Base-by-base conservation (phyloP, 2,113 vertebrate genomes). In the Trinectes maculatus region DNA sequence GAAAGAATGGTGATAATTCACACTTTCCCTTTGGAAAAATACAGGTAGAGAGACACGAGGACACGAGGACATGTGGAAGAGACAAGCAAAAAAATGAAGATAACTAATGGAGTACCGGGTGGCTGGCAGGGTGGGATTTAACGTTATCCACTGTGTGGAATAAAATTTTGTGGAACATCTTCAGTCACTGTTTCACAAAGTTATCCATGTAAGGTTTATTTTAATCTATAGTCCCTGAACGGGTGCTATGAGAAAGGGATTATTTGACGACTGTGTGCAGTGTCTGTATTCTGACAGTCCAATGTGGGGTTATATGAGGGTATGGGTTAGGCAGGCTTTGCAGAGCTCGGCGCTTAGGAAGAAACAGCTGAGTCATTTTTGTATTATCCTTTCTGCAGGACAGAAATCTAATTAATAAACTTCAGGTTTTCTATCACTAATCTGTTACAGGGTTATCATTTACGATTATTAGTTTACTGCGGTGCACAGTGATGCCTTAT, bases 391-490 rank as follows among this genome's bases (percentile, higher is more conserved):
- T 75, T 72, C 43, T 64, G 29, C 44, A 77, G 60, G 62, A 56
- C 18, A 79, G 39, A 70, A 44, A 65, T 60, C 62, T 49, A 76
- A 64, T 68, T 62, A 75, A 52, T 86, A 80, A 84, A 79, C 59
- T 55, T 66, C 37, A 69, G 22, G 39, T 83, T 80, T 89, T 82
- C 81, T 71, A 75, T 89, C 63, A 28, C 77, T 85, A 60, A 85
- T 70, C 74, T 84, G 74, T 88, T 83, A 84, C 13, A 25, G 49
- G 71, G 85, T 87, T 71, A 65, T 83, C 63, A 61, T 8, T 62
- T 58, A 61, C 25, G 42, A 68, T 85, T 51, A 66, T 86, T 84
- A 82, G 58, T 77, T 77, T 34, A 72, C 34, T 16, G 52, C 52
- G 21, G 46, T 47, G 64, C n/a, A n/a, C 71, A 75, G 49, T 34